Evolutionary conservation across 2,888 invertebrate genomes (phyloP).

Genomic region (Liposcelis brunnea): DNA sequence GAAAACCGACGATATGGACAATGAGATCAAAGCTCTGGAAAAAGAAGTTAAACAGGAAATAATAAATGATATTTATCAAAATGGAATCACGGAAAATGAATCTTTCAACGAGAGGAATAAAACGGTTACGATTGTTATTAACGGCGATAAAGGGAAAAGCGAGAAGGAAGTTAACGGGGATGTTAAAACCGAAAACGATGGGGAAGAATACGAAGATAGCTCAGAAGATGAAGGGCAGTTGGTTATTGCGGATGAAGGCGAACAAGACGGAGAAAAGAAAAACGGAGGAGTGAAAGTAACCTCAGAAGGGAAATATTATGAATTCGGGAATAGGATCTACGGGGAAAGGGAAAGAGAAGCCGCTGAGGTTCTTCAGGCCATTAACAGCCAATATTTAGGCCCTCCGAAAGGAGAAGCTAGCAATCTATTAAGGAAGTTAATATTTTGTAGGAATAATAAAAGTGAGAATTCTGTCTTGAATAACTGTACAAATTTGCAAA

Average conservation of each 20-base stretch:
- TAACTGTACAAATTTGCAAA: too few species aligned
- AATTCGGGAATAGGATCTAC: neutral
- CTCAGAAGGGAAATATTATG: too few species aligned
- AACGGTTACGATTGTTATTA: too few species aligned
- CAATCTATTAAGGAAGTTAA: too few species aligned
- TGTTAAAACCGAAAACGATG: neutral
- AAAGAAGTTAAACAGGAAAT: conserved; percentile 5
- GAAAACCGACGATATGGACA: neutral
- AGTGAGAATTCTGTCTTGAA: too few species aligned
- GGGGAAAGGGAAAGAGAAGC: conserved; percentile 5
- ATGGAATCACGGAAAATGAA: too few species aligned
- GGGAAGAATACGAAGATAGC: neutral
- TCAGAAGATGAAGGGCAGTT: conserved; percentile 3
- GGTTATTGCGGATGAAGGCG: conserved; percentile 5
- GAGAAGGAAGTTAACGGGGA: neutral
- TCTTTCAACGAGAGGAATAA: too few species aligned
- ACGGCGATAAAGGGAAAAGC: neutral
- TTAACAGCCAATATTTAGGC: neutral
- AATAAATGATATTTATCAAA: neutral
- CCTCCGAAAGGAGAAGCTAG: too few species aligned
- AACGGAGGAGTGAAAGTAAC: neutral
- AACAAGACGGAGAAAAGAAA: neutral
- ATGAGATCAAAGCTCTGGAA: conserved; percentile 1
- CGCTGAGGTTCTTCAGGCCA: conserved; percentile 5
- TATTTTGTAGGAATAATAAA: too few species aligned